Evolutionary conservation across 2,797 vertebrate species (phyloP).

Genomic region (Halcyon smyrnensis): DNA sequence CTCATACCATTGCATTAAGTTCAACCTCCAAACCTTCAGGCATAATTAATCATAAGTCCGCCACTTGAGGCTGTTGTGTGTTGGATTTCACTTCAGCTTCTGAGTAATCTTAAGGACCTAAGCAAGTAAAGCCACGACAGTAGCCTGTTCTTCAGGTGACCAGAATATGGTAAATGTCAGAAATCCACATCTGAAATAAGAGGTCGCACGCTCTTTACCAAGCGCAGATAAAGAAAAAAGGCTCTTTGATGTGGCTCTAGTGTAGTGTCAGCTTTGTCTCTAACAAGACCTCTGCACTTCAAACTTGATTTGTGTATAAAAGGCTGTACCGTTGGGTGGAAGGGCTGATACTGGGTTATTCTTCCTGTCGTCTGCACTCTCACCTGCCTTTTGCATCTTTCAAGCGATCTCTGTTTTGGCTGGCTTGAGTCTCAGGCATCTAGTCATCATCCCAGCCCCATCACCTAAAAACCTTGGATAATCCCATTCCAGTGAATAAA

Average conservation of each 20-base stretch:
- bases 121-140: not conserved
- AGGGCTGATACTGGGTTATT: not conserved
- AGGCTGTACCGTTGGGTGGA: not conserved
- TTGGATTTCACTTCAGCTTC: not conserved
- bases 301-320: not conserved
- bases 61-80: not conserved
- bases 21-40: not conserved
- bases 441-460: not conserved
- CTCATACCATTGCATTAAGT: not conserved
- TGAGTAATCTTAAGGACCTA: not conserved
- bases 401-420: not conserved
- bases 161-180: constrained; percentile 51
- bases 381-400: not conserved
- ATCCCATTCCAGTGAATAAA: constrained; percentile 31
- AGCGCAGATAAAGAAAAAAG: not conserved
- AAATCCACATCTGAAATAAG: constrained; percentile 67
- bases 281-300: not conserved
- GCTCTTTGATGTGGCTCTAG: constrained; percentile 60
- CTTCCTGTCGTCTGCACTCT: not conserved
- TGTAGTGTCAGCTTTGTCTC: constrained; percentile 47
- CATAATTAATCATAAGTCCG: not conserved
- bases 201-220: constrained; percentile 1
- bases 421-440: not conserved
- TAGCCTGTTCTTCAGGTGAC: constrained; percentile 6
- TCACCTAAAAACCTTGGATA: not conserved